Base-by-base conservation (phyloP, 2,888 invertebrate species). In the Melanophora roralis region DNA sequence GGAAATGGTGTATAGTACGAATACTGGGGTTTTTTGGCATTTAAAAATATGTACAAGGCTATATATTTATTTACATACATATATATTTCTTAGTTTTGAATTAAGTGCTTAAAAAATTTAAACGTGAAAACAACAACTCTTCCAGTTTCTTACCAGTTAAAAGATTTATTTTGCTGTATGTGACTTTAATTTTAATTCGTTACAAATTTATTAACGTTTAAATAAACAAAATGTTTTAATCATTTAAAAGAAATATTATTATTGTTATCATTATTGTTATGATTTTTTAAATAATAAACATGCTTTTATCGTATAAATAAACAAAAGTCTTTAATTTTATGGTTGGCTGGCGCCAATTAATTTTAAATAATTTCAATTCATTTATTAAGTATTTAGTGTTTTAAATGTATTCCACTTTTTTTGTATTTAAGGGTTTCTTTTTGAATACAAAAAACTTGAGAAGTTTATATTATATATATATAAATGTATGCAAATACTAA, bases 301-400 rank as follows among this genome's bases (percentile, higher is more conserved):
- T 45, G 55, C 64, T 59, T 53, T 60, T 23, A 51, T 71, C 51
- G 11, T 57, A 38, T 38, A 64, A 51, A 55, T 55, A 53, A 73
- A 78, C 12, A 55, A 65, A 38, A 32, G 34, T 62, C 40, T 72
- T 67, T 72, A 72, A 72, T 78, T 78, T 65, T 53, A 67, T 78
- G 69, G 55, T 64, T 76, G 76, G 27, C 62, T 76, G 69, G 76
- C 76, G 76, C 76, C 76, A 76, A 76, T 47, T 27, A 62, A 64
- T 76, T 76, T 76, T 47, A 36, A 57, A 64, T 57, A 57, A 49
- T 68, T 47, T 40, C 55, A 57, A 57, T 62, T 57, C 57, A 47
- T 65, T 69, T 53, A 43, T 55, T 40, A 16, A 51, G 23, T 21
- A 27, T 43, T 60, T 36, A 12, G 11, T 40, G 19, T 16, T 55